Evolutionary conservation across 2,113 vertebrate genomes (phyloP), one percentile per base, ranked within the genome.

Genomic region (Phoenicopterus ruber): DNA sequence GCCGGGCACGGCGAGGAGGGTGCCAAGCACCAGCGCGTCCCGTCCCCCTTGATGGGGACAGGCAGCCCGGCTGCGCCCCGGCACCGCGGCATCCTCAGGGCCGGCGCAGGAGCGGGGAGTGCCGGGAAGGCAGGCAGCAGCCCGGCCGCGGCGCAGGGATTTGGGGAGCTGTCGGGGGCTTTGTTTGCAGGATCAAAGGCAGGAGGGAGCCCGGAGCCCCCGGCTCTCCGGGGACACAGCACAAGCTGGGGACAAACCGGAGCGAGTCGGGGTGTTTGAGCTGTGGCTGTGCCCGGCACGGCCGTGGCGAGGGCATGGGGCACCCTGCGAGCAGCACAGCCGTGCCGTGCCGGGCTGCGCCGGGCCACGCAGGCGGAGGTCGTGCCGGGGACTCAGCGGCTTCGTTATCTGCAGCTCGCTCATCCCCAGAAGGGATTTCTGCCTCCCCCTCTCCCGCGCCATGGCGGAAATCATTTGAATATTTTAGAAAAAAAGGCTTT

Each of bases 341-440:
- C 22, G 7, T 25, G 18, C 38, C 4, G 7, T 52, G 46, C 58
- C 13, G 0, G 31, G 42, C 46, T 40, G 17, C 9, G 57, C 57
- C 76, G 8, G 26, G 77, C 78, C 70, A 15, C 2, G 7, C 72
- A n/a, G 55, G 57, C n/a, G 2, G 63, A 40, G 50, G 49, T 72
- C 7, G 2, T 9, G 58, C 78, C 20, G 58, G 79, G 44, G 85
- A 25, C 71, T 72, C 31, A 28, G 62, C 8, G 13, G 52, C 83
- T 83, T 46, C 59, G 1, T 73, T 38, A 49, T 54, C 88, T 17
- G 2, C 77, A 25, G 63, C 58, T 38, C 17, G 2, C 63, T 71
- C 58, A 36, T 66, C 63, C 88, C 87, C 81, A 31, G 7, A 61
- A 73, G 88, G 71, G 82, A 73, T 87, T 91, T 78, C 44, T 67